These are phyloP conservation scores for Andrena marginata DNA, from an alignment of 2,888 invertebrate species.

Conservation along the genomic window DNA sequence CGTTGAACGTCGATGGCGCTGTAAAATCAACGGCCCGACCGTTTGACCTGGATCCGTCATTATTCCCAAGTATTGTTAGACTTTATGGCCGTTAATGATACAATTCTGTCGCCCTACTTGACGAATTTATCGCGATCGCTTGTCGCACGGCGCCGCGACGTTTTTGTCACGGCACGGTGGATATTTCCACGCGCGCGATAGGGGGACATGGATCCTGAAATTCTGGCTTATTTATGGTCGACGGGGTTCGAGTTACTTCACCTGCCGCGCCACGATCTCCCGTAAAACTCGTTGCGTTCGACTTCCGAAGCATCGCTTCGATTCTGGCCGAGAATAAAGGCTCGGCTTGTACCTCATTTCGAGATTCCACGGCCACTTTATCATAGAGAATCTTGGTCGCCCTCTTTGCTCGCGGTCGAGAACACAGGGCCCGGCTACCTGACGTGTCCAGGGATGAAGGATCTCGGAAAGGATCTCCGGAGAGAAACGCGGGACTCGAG, in stretches of 20 bases:
- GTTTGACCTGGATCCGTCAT: background rate
- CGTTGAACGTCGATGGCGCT: conserved; percentile 2
- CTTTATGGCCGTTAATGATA: conserved; percentile 52
- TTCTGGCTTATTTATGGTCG: conserved; percentile 49
- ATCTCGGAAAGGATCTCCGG: conserved; percentile 58
- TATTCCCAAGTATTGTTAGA: background rate
- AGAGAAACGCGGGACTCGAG: conserved; percentile 37
- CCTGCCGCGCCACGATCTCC: conserved; percentile 10
- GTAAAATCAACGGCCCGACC: background rate
- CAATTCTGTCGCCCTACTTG: conserved; percentile 18
- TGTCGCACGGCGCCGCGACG: background rate
- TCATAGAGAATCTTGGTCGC: conserved; percentile 51
- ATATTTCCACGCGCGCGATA: conserved; percentile 4
- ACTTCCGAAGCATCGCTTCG: conserved; percentile 9
- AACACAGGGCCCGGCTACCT: conserved; percentile 55
- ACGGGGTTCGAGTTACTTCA: conserved; percentile 33
- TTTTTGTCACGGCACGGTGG: conserved; percentile 8
- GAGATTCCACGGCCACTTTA: conserved; percentile 58
- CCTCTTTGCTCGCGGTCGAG: conserved; percentile 38
- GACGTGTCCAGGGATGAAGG: conserved; percentile 39
- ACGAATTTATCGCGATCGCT: conserved; percentile 43
- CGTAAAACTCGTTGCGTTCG: conserved; percentile 24
- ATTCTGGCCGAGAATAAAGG: background rate
- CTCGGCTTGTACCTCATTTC: conserved; percentile 15
- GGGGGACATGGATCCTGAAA: conserved; percentile 26